Percentiles rank a stretch among this genome's conserved stretches.
phyloP scores from a whole-genome alignment of 1,140 invertebrate species.

The Trichonephila clavipes region DNA sequence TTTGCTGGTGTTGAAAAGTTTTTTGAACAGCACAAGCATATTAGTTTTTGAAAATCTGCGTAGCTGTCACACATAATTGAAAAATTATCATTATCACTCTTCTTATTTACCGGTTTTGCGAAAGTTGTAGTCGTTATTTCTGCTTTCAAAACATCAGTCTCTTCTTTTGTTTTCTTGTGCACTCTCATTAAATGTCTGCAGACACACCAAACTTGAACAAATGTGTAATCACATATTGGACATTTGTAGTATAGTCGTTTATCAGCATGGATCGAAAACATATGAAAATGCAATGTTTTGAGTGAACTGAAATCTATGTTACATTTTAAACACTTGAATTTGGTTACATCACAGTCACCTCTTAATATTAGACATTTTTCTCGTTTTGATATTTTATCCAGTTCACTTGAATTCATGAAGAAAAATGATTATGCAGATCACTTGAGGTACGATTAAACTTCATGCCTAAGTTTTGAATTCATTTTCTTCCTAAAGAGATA shows the following conservation, averaged over 20 bases:
- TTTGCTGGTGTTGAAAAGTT: slow-evolving; percentile 50
- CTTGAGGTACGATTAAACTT: background rate
- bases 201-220: slow-evolving; percentile 80
- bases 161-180: slow-evolving; percentile 79
- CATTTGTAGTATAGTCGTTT: slow-evolving; percentile 80
- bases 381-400: background rate
- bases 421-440: background rate
- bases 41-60: slow-evolving; percentile 78
- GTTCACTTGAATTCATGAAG: background rate
- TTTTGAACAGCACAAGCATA: slow-evolving; percentile 79
- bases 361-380: slow-evolving; percentile 33
- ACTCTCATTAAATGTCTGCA: slow-evolving; percentile 79
- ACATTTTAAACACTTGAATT: slow-evolving; percentile 78
- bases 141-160: slow-evolving; percentile 63
- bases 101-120: slow-evolving; percentile 11
- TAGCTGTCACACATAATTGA: slow-evolving; percentile 61
- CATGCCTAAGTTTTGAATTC: background rate
- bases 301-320: slow-evolving; percentile 77
- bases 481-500: background rate
- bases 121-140: slow-evolving; percentile 54
- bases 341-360: slow-evolving; percentile 57
- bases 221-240: slow-evolving; percentile 79
- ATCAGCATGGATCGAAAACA: slow-evolving; percentile 79
- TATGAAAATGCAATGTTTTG: slow-evolving; percentile 80
- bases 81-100: background rate